phyloP scores from a whole-genome alignment of 2,797 vertebrate genomes.

The Tapera naevia region DNA sequence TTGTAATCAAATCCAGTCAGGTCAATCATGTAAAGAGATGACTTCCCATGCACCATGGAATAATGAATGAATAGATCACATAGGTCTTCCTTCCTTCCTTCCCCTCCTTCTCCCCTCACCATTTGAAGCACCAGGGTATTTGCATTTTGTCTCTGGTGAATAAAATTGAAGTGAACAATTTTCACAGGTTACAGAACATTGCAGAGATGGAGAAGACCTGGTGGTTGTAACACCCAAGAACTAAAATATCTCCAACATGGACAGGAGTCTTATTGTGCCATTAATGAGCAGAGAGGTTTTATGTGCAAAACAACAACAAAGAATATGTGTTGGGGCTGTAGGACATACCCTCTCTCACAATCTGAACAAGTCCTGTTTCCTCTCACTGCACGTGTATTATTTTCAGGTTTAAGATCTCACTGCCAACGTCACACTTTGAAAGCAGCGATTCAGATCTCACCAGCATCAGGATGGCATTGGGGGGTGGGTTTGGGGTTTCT shows the following conservation, averaged over 20 bases:
- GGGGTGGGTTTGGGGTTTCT: neutral
- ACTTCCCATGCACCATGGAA: slow-evolving; percentile 44
- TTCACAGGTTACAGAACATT: neutral
- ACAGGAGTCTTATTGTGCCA: neutral
- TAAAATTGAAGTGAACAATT: slow-evolving; percentile 20
- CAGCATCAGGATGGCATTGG: neutral
- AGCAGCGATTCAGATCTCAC: neutral
- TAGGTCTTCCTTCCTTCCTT: neutral
- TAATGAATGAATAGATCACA: slow-evolving; percentile 59
- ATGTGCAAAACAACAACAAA: neutral
- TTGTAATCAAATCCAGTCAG: slow-evolving; percentile 69
- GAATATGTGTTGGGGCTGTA: neutral
- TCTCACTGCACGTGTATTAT: neutral
- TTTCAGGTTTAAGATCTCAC: neutral
- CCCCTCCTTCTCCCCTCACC: neutral
- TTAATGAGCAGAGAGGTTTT: neutral
- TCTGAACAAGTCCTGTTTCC: neutral
- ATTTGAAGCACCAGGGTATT: slow-evolving; percentile 22
- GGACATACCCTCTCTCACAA: neutral
- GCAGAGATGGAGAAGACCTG: neutral
- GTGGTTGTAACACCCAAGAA: neutral
- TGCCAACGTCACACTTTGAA: neutral
- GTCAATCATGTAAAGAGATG: slow-evolving; percentile 67
- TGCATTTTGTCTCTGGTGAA: slow-evolving; percentile 27
- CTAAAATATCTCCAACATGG: neutral